Evolutionary conservation across 2,888 invertebrate species (phyloP), one percentile per base, ranked within the genome.

Genomic region (Sericinus montela): DNA sequence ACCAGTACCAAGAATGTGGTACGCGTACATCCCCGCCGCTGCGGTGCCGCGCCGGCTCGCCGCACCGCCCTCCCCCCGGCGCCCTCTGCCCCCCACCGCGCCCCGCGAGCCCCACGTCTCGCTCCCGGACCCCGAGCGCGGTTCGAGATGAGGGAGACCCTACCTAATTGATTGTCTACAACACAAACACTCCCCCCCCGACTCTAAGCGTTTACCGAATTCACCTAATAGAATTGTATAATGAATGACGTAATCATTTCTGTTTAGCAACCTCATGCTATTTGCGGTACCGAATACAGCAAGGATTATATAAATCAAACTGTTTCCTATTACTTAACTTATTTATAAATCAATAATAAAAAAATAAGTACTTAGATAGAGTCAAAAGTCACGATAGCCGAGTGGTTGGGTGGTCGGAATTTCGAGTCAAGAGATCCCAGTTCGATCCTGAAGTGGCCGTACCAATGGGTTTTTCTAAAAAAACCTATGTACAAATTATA

Each of bases 61-160:
- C 48, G 48, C 48, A 49, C 50, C 19, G 46, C 45, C 48, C n/a
- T n/a, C n/a, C n/a, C n/a, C n/a, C n/a, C n/a, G n/a, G 36, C 49
- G 38, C 43, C 45, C 41, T 48, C 47, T 48, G 42, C 48, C 50
- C 48, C 49, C 50, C 55, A 40, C 41, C 42, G 51, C 47, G 38
- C 45, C 42, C 45, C 45, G 35, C 48, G 45, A 45, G 38, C 41
- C 37, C 41, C 41, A 52, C 38, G 19, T 11, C 51, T 6, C 25
- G 6, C 39, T 43, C 39, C 50, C 11, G 34, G 30, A 43, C 42
- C 35, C 38, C 49, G 19, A 36, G 47, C 48, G 54, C 55, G 51
- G 48, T 38, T 46, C 46, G 51, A 23, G 34, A 11, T 14, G 37
- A 36, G 34, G 28, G 35, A 29, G 15, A 9, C 1, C 44, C 36